Evolutionary conservation across 2,888 invertebrate genomes (phyloP).

Genomic region (Euzetes globulus): DNA sequence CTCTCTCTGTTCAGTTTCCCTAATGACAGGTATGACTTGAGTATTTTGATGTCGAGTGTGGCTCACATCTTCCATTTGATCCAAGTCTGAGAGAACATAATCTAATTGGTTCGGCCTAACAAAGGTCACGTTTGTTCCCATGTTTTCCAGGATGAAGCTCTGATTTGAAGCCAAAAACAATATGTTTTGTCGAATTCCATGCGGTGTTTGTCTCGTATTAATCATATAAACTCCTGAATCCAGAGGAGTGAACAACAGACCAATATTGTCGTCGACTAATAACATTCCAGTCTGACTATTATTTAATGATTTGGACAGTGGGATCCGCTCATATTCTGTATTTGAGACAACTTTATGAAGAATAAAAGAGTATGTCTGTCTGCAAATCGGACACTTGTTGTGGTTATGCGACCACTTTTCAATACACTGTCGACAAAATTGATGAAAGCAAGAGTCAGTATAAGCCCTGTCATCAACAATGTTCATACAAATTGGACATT

Average conservation of each 20-base stretch:
- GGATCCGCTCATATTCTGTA: background rate
- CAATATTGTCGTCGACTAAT: background rate
- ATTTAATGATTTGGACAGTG: background rate
- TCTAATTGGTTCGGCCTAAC: background rate
- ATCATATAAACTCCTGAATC: background rate
- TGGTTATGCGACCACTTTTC: background rate
- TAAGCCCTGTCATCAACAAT: background rate
- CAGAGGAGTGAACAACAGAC: background rate
- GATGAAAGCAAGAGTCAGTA: background rate
- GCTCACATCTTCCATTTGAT: background rate
- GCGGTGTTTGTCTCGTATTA: background rate
- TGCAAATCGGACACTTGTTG: background rate
- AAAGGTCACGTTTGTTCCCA: background rate
- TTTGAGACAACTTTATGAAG: background rate
- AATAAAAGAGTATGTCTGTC: background rate
- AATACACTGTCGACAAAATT: background rate
- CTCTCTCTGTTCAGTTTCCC: background rate
- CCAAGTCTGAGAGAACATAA: background rate
- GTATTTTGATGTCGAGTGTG: background rate
- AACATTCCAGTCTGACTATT: background rate
- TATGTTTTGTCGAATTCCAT: background rate
- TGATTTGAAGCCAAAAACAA: constrained; percentile 5
- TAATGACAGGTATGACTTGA: no score
- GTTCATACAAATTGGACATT: constrained; percentile 1
- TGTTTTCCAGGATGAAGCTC: background rate